Evolutionary conservation across 2,113 vertebrate species (phyloP), one percentile per base, ranked within the genome.

Genomic region (Anoplopoma fimbria): DNA sequence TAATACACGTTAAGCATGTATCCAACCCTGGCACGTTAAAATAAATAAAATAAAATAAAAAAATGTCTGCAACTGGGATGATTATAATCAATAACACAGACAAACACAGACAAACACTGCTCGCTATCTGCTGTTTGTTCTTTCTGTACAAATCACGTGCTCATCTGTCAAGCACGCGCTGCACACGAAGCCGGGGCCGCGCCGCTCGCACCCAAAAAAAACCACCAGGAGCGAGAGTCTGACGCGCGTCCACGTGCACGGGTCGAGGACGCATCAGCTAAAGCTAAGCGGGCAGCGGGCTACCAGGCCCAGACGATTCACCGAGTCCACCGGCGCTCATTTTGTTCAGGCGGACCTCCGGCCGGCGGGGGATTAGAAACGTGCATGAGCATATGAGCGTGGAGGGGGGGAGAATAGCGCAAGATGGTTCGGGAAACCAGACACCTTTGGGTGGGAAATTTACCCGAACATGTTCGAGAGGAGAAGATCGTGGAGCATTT

Each of bases 401-500:
- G 93, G 90, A 93, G 85, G 93, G 94, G 75, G 58, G 64, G 88
- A 91, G 73, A 69, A 65, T 80, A 79, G 67, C 89, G 86, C 96
- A 99, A 93, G 94, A 99, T 99, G 98, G 97, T 99, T 94, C 97
- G 98, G 96, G 98, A 99, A 96, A 99, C 98, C 96, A 97, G 98
- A 96, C 98, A 99, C 95, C 97, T 99, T 83, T 99, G 98, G 98
- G 98, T 99, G 96, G 98, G 98, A 93, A 99, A 99, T 96, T 96
- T 99, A 95, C 98, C 98, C 95, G 98, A 99, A 96, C 98, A 98
- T 86, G 98, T 99, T 87, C 97, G 98, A 91, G 98, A 99, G 88
- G 98, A 99, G 93, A 99, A 99, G 90, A 99, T 99, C 88, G 97
- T 99, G 94, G 98, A 99, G 90, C 97, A 99, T 96, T 99, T 99